phyloP scores from a whole-genome alignment of 2,113 vertebrate genomes.

The Microcebus jonahi region DNA sequence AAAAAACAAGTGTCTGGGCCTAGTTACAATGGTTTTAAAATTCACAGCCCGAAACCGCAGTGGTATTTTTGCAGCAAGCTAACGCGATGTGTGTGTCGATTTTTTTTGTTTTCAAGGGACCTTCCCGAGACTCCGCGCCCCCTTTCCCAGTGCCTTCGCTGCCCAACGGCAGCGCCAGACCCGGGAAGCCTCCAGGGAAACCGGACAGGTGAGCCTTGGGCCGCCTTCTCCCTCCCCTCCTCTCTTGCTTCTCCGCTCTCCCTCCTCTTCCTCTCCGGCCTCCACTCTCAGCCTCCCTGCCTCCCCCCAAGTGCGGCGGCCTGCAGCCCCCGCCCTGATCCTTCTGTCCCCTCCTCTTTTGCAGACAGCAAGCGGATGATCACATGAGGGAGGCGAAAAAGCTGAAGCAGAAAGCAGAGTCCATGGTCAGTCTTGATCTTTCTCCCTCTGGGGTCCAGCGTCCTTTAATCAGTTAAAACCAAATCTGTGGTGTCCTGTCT shows the following conservation, averaged over 20 bases:
- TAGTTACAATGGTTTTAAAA: no score
- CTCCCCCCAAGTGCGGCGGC: no score
- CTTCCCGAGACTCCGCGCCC: conserved; percentile 81
- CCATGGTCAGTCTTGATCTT: conserved; percentile 87
- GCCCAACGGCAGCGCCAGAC: conserved; percentile 84
- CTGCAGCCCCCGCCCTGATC: no score
- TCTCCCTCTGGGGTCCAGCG: neutral
- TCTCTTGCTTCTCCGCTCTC: fast-evolving
- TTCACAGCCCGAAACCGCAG: no score
- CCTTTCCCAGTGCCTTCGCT: conserved; percentile 85
- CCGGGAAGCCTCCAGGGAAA: conserved; percentile 86
- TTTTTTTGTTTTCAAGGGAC: conserved; percentile 81
- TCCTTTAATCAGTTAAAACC: neutral
- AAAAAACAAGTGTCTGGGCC: no score
- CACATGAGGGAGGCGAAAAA: conserved; percentile 95
- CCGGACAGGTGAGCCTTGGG: conserved; percentile 87
- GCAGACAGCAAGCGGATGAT: conserved; percentile 90
- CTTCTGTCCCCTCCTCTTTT: neutral
- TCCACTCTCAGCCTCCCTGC: no score
- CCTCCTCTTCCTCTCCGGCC: fast-evolving
- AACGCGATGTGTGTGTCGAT: neutral
- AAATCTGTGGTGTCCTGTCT: fast-evolving
- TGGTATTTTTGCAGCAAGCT: no score
- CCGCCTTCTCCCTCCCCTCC: fast-evolving
- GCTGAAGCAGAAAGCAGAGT: conserved; percentile 97